Percentiles rank a stretch among this genome's conserved stretches.
These are phyloP conservation scores for Calephelis virginiensis DNA, from an alignment of 1,140 invertebrate species.

Conservation along the genomic window DNA sequence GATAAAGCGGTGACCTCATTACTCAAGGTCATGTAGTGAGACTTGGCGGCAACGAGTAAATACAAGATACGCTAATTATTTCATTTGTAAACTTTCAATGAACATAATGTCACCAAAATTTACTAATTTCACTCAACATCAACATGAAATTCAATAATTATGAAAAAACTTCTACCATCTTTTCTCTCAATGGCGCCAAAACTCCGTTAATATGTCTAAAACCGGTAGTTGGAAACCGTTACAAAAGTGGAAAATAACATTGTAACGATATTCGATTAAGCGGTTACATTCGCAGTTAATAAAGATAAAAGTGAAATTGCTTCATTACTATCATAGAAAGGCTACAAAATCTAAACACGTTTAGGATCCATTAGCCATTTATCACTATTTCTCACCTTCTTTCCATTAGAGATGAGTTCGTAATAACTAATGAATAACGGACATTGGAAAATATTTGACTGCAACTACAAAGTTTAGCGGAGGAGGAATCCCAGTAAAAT, in stretches of 20 bases:
- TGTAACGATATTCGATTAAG: conserved; percentile 10
- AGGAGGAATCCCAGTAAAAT: too few relatives aligned
- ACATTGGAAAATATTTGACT: too few relatives aligned
- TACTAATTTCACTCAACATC: too few relatives aligned
- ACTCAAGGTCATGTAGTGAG: too few relatives aligned
- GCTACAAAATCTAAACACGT: conserved; percentile 16
- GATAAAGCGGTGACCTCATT: too few relatives aligned
- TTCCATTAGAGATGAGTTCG: conserved; percentile 9
- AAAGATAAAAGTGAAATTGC: conserved; percentile 18
- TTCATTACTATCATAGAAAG: conserved; percentile 15
- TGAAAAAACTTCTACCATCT: background rate
- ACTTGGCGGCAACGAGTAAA: too few relatives aligned
- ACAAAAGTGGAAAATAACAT: conserved; percentile 16
- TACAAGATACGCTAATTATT: too few relatives aligned
- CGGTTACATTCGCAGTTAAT: conserved; percentile 15
- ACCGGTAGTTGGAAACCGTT: background rate
- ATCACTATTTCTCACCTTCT: conserved; percentile 43
- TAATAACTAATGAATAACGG: background rate
- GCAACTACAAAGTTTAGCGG: too few relatives aligned
- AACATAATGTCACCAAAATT: too few relatives aligned
- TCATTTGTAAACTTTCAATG: too few relatives aligned
- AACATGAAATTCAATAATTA: too few relatives aligned
- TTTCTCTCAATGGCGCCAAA: background rate
- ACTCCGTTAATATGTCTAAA: background rate
- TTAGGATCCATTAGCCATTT: conserved; percentile 37